Conservation (phyloP, 2,113 vertebrate genomes). For the Diglossa brunneiventris region DNA sequence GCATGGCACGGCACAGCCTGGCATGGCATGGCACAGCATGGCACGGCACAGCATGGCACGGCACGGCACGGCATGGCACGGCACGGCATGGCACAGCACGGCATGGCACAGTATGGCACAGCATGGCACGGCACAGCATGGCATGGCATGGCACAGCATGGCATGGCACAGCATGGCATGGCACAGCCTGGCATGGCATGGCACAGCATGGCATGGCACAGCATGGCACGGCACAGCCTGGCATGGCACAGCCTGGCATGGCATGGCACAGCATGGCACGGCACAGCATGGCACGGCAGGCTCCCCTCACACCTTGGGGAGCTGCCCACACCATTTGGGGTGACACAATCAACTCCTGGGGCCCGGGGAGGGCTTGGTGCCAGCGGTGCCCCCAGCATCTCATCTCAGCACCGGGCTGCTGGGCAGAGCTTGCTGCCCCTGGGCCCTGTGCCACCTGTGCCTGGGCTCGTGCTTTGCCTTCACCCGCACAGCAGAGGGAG, state of each 20-base stretch:
- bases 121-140: rapidly evolving
- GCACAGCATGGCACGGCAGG: background rate
- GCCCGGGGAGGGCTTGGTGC: background rate
- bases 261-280: too few species aligned
- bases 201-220: rapidly evolving
- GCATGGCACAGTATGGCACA: background rate
- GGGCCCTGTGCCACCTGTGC: background rate
- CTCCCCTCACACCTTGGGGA: rapidly evolving
- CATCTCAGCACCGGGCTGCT: rapidly evolving
- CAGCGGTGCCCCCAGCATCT: background rate
- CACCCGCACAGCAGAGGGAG: background rate
- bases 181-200: rapidly evolving
- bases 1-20: rapidly evolving
- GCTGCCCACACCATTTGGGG: rapidly evolving
- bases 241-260: too few species aligned
- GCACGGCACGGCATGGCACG: background rate
- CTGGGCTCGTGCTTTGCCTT: background rate
- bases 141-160: rapidly evolving
- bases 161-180: background rate
- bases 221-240: background rate
- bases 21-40: background rate
- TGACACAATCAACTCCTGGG: rapidly evolving
- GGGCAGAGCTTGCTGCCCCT: background rate
- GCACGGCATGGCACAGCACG: rapidly evolving
- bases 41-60: background rate